Percentiles rank a stretch among this genome's conserved stretches.
Evolutionary conservation across 2,888 invertebrate species (phyloP).

Genomic region (Cancer borealis): DNA sequence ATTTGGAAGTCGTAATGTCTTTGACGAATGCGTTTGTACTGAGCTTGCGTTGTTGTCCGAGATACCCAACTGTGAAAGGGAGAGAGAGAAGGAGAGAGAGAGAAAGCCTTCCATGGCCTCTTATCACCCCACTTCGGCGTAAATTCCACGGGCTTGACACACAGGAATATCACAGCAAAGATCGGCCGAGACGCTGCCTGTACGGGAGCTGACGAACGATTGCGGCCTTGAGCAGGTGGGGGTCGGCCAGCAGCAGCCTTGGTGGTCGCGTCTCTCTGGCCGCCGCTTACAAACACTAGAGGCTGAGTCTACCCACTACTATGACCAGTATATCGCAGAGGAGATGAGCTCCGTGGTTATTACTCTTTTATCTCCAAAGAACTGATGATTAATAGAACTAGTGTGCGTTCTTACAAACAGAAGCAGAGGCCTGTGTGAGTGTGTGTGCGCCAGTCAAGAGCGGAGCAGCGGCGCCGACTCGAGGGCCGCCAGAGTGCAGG

Average conservation of each 20-base stretch:
- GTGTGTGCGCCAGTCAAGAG: slow-evolving; percentile 38
- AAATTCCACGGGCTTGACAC: slow-evolving; percentile 9
- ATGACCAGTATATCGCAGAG: slow-evolving; percentile 38
- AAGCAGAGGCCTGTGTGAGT: slow-evolving; percentile 34
- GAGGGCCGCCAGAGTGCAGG: slow-evolving; percentile 55
- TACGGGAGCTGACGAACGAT: slow-evolving; percentile 17
- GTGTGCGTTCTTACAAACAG: slow-evolving; percentile 30
- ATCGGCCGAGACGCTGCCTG: slow-evolving; percentile 7
- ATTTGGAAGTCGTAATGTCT: not conserved
- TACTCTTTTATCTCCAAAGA: slow-evolving; percentile 26
- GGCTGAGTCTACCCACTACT: slow-evolving; percentile 30
- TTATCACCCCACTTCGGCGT: slow-evolving; percentile 25
- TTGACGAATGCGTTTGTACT: slow-evolving; percentile 42
- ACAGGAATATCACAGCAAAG: slow-evolving; percentile 43
- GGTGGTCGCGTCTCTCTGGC: slow-evolving; percentile 31
- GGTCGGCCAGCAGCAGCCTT: slow-evolving; percentile 27
- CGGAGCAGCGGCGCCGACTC: slow-evolving; percentile 68
- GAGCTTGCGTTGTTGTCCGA: not conserved
- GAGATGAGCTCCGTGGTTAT: slow-evolving; percentile 25
- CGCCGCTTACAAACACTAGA: slow-evolving; percentile 31
- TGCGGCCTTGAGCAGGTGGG: slow-evolving; percentile 45
- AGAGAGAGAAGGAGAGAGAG: slow-evolving; percentile 49
- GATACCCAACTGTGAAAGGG: not conserved
- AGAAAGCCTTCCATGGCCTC: slow-evolving; percentile 2
- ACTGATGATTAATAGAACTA: slow-evolving; percentile 26